phyloP scores from a whole-genome alignment of 2,113 vertebrate species.

The Tonatia bakeri region DNA sequence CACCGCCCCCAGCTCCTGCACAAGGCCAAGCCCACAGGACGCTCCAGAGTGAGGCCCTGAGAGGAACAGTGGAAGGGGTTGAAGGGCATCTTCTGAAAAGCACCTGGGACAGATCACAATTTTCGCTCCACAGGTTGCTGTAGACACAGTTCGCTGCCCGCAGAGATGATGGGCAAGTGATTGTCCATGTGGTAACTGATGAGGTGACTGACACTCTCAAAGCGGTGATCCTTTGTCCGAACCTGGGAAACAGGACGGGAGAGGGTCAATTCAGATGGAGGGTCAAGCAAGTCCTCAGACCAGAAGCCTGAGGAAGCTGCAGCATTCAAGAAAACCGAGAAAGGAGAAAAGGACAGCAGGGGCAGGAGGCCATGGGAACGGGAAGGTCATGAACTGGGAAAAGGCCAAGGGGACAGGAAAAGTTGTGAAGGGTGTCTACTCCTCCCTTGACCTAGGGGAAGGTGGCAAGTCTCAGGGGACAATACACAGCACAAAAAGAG shows the following conservation, averaged over 20 bases:
- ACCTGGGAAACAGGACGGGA: slow-evolving; percentile 82
- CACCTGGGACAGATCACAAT: slow-evolving; percentile 76
- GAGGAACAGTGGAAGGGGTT: not conserved
- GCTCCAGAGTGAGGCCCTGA: slow-evolving; percentile 32
- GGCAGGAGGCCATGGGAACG: not conserved
- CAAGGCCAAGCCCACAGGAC: not conserved
- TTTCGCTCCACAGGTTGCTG: slow-evolving; percentile 95
- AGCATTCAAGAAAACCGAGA: not conserved
- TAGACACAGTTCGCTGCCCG: slow-evolving; percentile 96
- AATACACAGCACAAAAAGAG: not conserved
- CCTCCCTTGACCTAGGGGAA: not conserved
- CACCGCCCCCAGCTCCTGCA: not conserved
- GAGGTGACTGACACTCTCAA: slow-evolving; percentile 97
- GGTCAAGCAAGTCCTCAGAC: not conserved
- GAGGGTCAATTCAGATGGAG: not conserved
- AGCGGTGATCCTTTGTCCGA: slow-evolving; percentile 96
- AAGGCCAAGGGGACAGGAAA: not conserved
- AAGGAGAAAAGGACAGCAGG: not conserved
- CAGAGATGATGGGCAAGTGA: slow-evolving; percentile 96
- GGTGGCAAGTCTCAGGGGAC: not conserved
- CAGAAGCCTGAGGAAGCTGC: not conserved
- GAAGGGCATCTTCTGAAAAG: not conserved
- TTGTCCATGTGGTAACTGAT: slow-evolving; percentile 99
- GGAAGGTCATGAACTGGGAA: not conserved
- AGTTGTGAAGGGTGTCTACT: not conserved